Evolutionary conservation across 2,888 invertebrate species (phyloP).

Genomic region (Tenthredo distinguenda): DNA sequence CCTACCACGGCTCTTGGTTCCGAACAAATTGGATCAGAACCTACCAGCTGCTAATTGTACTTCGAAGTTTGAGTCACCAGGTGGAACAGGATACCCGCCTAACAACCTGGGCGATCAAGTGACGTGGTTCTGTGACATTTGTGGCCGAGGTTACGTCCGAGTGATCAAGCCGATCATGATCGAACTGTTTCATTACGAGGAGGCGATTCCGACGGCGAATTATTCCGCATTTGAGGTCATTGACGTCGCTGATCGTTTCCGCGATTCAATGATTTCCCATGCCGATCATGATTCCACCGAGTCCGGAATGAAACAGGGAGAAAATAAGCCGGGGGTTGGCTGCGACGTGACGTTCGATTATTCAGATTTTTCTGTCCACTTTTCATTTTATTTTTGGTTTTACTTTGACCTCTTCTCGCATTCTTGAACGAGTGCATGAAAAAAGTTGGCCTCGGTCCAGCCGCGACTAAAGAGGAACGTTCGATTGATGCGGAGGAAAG

Average conservation of each 20-base stretch:
- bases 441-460: constrained; percentile 10
- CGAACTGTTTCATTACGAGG: not conserved
- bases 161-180: not conserved
- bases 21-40: not conserved
- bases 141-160: not conserved
- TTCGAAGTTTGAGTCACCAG: constrained; percentile 4
- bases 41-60: not conserved
- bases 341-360: not conserved
- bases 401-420: not conserved
- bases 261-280: not conserved
- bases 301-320: not conserved
- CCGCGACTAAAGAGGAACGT: constrained; percentile 9
- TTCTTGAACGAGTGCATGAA: not conserved
- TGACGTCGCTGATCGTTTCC: not conserved
- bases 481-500: not conserved
- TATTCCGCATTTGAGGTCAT: not conserved
- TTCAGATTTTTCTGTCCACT: not conserved
- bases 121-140: not conserved
- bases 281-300: not conserved
- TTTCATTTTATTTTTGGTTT: not conserved
- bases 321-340: not conserved
- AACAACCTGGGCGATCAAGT: not conserved
- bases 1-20: constrained; percentile 1
- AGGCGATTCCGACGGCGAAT: not conserved
- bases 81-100: constrained; percentile 3